Evolutionary conservation across 2,797 vertebrate genomes (phyloP).

Genomic region (Dryobates pubescens): DNA sequence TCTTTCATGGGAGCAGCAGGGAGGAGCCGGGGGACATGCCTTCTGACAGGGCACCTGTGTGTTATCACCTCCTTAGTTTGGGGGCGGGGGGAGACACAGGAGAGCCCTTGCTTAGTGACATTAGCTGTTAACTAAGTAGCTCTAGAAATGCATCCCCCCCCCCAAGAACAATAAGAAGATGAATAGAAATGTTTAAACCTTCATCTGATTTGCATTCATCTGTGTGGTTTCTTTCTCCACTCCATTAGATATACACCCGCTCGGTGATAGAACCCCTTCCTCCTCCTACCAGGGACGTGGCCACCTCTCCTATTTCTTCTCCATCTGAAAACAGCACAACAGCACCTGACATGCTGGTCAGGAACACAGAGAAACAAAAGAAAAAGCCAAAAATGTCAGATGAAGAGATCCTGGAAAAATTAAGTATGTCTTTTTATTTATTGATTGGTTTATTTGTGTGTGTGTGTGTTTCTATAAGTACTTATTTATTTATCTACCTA

Average conservation of each 20-base stretch:
- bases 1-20: neutral
- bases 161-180: neutral
- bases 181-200: neutral
- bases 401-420: constrained; percentile 96
- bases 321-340: constrained; percentile 80
- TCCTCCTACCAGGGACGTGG: constrained; percentile 87
- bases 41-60: neutral
- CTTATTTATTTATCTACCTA: too few species aligned
- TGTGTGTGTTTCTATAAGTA: too few species aligned
- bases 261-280: constrained; percentile 93
- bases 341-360: constrained; percentile 77
- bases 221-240: neutral
- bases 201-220: neutral
- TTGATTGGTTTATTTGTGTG: too few species aligned
- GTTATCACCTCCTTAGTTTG: neutral
- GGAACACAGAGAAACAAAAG: constrained; percentile 87
- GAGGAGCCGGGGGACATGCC: neutral
- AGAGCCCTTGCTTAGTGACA: neutral
- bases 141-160: neutral
- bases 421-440: constrained; percentile 81
- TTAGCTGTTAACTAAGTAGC: neutral
- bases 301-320: constrained; percentile 86
- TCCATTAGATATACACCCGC: constrained; percentile 91
- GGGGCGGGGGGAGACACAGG: rapidly evolving
- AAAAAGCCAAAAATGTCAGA: constrained; percentile 98